These are phyloP conservation scores for Lissocephala sabroskyi DNA, from an alignment of 2,888 invertebrate genomes.

Conservation along the genomic window DNA sequence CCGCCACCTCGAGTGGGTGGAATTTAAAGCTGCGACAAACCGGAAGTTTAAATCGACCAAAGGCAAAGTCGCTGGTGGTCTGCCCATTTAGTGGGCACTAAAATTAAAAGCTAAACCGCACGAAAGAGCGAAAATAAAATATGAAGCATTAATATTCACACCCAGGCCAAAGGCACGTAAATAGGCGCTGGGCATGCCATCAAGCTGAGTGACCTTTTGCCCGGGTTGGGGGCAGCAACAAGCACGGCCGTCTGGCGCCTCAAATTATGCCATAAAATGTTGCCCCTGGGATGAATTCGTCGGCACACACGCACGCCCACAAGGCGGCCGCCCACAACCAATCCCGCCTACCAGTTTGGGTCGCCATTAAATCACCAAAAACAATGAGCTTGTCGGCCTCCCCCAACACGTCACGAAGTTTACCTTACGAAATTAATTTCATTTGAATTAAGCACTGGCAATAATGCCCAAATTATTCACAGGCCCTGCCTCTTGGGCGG, in stretches of 20 bases:
- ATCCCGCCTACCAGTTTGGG: conserved; percentile 5
- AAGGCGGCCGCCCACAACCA: conserved; percentile 10
- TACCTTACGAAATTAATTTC: conserved; percentile 61
- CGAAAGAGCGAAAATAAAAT: conserved; percentile 55
- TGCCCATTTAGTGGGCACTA: conserved; percentile 6
- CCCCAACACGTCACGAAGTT: conserved; percentile 48
- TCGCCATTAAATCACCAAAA: conserved; percentile 60
- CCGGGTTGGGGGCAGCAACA: background rate
- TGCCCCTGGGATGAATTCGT: conserved; percentile 62
- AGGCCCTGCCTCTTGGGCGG: conserved; percentile 43
- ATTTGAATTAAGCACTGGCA: conserved; percentile 62
- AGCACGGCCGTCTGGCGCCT: conserved; percentile 49
- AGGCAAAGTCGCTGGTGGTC: too few species aligned
- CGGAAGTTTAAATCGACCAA: conserved; percentile 42
- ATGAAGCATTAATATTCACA: conserved; percentile 63
- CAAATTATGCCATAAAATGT: conserved; percentile 62
- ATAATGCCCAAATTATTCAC: conserved; percentile 61
- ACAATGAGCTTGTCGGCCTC: conserved; percentile 40
- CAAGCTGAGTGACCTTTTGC: conserved; percentile 45
- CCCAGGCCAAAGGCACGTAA: conserved; percentile 21
- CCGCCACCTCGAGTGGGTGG: too few species aligned
- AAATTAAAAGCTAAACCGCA: conserved; percentile 54
- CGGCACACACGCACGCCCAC: conserved; percentile 33
- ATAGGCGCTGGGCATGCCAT: conserved; percentile 41
- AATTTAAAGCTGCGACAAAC: too few species aligned